These are phyloP conservation scores for Sisyra terminalis DNA, from an alignment of 2,888 invertebrate genomes.

Conservation along the genomic window DNA sequence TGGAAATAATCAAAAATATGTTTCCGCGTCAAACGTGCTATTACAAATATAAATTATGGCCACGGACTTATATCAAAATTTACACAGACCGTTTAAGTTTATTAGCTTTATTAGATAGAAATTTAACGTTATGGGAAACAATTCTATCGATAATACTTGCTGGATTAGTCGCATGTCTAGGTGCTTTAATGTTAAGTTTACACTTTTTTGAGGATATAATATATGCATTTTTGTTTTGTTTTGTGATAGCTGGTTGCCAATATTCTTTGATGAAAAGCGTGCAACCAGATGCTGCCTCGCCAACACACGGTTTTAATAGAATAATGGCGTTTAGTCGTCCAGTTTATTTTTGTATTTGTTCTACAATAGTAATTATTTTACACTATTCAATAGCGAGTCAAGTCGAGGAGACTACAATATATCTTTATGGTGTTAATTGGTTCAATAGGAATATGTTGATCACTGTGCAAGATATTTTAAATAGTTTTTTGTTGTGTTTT, in stretches of 20 bases:
- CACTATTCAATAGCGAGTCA: conserved; percentile 19
- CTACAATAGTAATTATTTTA: conserved; percentile 26
- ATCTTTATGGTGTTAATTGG: conserved; percentile 29
- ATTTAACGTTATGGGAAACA: conserved; percentile 68
- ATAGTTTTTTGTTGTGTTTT: conserved; percentile 72
- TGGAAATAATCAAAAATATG: conserved; percentile 32
- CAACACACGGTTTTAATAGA: conserved; percentile 94
- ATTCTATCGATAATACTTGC: conserved; percentile 69
- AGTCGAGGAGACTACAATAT: conserved; percentile 21
- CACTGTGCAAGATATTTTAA: conserved; percentile 53
- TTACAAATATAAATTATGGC: conserved; percentile 60
- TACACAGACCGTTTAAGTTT: conserved; percentile 85
- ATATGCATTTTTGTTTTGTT: conserved; percentile 86
- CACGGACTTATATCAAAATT: conserved; percentile 52
- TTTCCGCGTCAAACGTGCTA: conserved; percentile 31
- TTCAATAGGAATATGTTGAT: conserved; percentile 44
- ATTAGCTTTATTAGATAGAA: conserved; percentile 84
- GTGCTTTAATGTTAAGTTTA: conserved; percentile 64
- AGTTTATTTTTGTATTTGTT: conserved; percentile 80
- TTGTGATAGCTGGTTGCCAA: conserved; percentile 95
- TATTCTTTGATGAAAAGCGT: conserved; percentile 95
- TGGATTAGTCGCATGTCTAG: conserved; percentile 68
- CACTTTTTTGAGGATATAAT: conserved; percentile 83
- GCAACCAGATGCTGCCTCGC: conserved; percentile 96
- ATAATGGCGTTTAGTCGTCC: conserved; percentile 88